Conservation (phyloP, 2,888 invertebrate species). For the Drosophila limbata region DNA sequence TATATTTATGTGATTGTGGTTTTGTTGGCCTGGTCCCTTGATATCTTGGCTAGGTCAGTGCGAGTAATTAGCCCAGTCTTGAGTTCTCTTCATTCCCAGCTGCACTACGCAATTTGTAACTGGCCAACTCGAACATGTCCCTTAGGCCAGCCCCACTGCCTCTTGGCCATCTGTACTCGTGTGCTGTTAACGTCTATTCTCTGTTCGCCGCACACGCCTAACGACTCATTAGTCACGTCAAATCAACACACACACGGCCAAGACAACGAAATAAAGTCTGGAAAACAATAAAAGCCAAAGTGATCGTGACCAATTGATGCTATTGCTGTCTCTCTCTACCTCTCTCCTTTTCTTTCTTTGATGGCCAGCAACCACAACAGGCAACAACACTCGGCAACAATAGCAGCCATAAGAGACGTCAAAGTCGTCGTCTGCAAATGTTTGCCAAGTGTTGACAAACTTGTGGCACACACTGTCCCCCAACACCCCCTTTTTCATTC, state of each 20-base stretch:
- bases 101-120: constrained; percentile 59
- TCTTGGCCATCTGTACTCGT: neutral
- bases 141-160: constrained; percentile 16
- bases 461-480: constrained; percentile 53
- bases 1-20: neutral
- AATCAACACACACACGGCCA: constrained; percentile 63
- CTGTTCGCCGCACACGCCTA: constrained; percentile 54
- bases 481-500: neutral
- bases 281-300: constrained; percentile 72
- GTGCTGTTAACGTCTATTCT: constrained; percentile 36
- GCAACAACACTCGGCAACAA: constrained; percentile 22
- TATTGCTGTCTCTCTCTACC: constrained; percentile 35
- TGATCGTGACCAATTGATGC: constrained; percentile 79
- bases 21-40: constrained; percentile 13
- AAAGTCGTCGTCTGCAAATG: constrained; percentile 69
- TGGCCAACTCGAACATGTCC: constrained; percentile 44
- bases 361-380: constrained; percentile 31
- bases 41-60: constrained; percentile 17
- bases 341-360: constrained; percentile 40
- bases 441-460: constrained; percentile 71
- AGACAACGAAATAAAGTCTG: constrained; percentile 20
- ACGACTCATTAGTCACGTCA: constrained; percentile 77
- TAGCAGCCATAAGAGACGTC: constrained; percentile 28
- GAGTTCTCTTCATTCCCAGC: constrained; percentile 32
- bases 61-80: constrained; percentile 38